A percentile compares a stretch with the other conserved stretches of the same genome.
phyloP scores from a whole-genome alignment of 2,888 invertebrate genomes.

The Idaea straminata region DNA sequence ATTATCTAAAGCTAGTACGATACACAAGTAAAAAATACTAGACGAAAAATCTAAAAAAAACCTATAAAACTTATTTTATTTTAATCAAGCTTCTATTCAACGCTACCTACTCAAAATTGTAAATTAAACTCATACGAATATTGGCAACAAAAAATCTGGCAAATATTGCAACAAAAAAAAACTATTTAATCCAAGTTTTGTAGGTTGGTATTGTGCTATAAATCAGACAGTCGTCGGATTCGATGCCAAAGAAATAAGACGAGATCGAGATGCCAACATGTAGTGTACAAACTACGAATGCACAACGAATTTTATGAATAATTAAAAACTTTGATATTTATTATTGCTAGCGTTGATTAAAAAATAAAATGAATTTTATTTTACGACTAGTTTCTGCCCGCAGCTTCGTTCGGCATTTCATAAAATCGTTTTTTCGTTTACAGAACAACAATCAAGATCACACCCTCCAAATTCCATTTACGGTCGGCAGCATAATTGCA shows the following conservation, averaged over 20 bases:
- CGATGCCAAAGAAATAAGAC: conserved; percentile 79
- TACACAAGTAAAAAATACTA: too few species aligned
- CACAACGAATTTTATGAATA: conserved; percentile 19
- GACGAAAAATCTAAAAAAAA: conserved; percentile 23
- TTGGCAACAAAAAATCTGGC: conserved; percentile 40
- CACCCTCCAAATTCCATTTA: too few species aligned
- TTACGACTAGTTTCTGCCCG: neutral
- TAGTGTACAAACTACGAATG: conserved; percentile 32
- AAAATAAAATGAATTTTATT: neutral
- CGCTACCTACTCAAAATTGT: conserved; percentile 32
- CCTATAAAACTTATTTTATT: conserved; percentile 14
- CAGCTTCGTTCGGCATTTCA: neutral
- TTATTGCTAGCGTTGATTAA: neutral
- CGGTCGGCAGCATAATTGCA: too few species aligned
- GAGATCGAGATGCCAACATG: conserved; percentile 73
- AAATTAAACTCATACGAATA: conserved; percentile 38
- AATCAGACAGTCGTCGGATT: conserved; percentile 67
- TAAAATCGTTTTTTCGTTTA: too few species aligned
- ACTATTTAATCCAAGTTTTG: conserved; percentile 76
- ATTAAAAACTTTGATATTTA: conserved; percentile 9
- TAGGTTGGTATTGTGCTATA: conserved; percentile 69
- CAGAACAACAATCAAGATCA: too few species aligned
- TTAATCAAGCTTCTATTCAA: conserved; percentile 5
- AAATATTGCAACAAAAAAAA: conserved; percentile 58
- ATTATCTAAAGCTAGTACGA: too few species aligned